Base-by-base conservation (phyloP, 2,113 vertebrate species). In the Oreochromis tanganicae region DNA sequence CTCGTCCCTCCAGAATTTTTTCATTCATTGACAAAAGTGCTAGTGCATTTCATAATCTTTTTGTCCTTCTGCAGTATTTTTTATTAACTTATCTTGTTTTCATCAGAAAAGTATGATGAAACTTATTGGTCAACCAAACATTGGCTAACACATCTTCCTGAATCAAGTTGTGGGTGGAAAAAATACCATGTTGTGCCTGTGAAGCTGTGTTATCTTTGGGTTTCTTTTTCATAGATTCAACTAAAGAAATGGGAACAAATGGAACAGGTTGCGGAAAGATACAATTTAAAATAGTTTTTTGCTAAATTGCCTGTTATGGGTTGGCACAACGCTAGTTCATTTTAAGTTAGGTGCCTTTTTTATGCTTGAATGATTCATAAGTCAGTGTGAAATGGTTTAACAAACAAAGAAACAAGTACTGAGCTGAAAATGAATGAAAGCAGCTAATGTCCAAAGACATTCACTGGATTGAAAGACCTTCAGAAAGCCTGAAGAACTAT, bases 71-170 rank as follows among this genome's bases (percentile, higher is more conserved):
- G 61, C 61, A 66, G 36, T 66, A 66, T 32, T n/a, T 66, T 36
- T 66, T 66, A 36, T 66, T 36, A 12, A 66, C 17, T 66, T 66
- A 66, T 66, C 32, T 66, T 66, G 61, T 36, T 66, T 66, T 38
- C 32, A 66, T 38, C 61, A 12, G 61, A 66, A 66, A 36, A 38
- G 61, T 38, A 66, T 66, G 61, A 38, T 38, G 61, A 66, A 66
- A 66, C 32, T 12, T 38, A 12, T 19, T 66, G 32, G 61, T 66
- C 61, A 36, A 66, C 32, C 61, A 66, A 36, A 12, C 61, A 66
- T 66, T 38, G 17, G 61, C 61, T 66, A 66, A 66, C 61, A 66
- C 32, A 12, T n/a, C 61, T 66, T 66, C 17, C 61, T 38, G 61
- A 63, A 36, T 63, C 17, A 36, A 63, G 59, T 36, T 63, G 59